Evolutionary conservation across 2,797 vertebrate genomes (phyloP), one percentile per base, ranked within the genome.

Genomic region (Myioborus miniatus): DNA sequence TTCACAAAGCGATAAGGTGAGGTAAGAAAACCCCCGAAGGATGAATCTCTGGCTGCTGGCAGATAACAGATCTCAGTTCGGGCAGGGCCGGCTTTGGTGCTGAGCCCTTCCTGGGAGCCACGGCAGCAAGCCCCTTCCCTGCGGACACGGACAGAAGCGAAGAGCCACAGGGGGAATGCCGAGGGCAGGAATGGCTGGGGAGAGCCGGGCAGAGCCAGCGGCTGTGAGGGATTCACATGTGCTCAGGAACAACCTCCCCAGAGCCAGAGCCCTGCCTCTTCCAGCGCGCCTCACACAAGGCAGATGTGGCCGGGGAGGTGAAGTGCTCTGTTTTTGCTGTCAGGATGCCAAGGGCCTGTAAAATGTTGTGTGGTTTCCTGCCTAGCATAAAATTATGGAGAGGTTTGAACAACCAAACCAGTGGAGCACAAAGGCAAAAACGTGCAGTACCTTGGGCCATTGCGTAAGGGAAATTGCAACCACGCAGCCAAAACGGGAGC

Each of bases 341-440:
- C 1, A 6, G 68, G 21, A 26, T 64, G 93, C 89, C 89, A 84
- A 83, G 60, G 63, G n/a, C 36, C 52, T 50, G 17, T 70, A 44
- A 89, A 91, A 36, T 13, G 39, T 63, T 87, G 11, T 87, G 12
- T 87, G 79, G 75, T 68, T 96, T 96, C 92, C 93, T 94, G 87
- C 46, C 79, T 32, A 47, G 76, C 49, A 8, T 58, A 94, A 80
- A n/a, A n/a, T 23, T 8, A 47, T 0, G 12, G 87, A 47, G 78
- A 64, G 27, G 27, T 71, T 58, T 80, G 84, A 62, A 43, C 46
- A 58, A 27, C 56, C 71, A 41, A 94, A 83, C 13, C 10, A 27
- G 21, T 70, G 80, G 67, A 95, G 70, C 90, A 60, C 47, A 67
- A 77, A 91, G 58, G 59, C 74, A 90, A 36, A 90, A 69, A 65